Conservation (phyloP, 1,140 invertebrate species). For the Globodera ellingtonae region DNA sequence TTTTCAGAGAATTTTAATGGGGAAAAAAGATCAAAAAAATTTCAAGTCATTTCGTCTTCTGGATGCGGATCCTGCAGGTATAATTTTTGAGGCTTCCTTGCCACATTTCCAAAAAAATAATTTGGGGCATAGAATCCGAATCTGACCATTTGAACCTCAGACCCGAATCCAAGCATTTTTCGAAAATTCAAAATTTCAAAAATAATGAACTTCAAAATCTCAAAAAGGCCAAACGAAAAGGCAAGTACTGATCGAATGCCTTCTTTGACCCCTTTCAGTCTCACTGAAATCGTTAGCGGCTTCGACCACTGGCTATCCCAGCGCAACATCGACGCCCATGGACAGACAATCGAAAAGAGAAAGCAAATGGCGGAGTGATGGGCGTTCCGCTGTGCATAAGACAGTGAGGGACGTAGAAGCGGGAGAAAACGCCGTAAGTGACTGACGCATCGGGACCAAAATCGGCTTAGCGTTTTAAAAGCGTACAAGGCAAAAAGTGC, state of each 20-base stretch:
- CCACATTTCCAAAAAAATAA: too few relatives aligned
- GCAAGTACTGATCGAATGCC: not conserved
- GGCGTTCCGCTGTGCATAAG: not conserved
- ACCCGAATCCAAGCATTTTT: too few relatives aligned
- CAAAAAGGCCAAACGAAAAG: not conserved
- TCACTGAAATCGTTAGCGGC: not conserved
- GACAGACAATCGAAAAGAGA: not conserved
- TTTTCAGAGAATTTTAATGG: too few relatives aligned
- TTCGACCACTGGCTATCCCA: not conserved
- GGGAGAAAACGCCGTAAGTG: not conserved
- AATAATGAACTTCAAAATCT: too few relatives aligned
- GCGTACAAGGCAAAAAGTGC: not conserved
- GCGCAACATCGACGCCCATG: slow-evolving; percentile 1
- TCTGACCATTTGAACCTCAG: too few relatives aligned
- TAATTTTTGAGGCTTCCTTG: too few relatives aligned
- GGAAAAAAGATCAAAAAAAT: too few relatives aligned
- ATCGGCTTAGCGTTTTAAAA: not conserved
- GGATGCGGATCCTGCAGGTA: too few relatives aligned
- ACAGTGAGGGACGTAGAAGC: not conserved
- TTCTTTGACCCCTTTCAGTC: slow-evolving; percentile 10
- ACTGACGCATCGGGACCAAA: not conserved
- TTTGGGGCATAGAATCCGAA: too few relatives aligned
- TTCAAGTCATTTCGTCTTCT: too few relatives aligned
- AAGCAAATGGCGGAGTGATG: slow-evolving; percentile 16
- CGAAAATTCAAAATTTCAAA: too few relatives aligned